Conservation (phyloP, 53 echinoderm and acorn worm species). For the Glandiceps talaboti region DNA sequence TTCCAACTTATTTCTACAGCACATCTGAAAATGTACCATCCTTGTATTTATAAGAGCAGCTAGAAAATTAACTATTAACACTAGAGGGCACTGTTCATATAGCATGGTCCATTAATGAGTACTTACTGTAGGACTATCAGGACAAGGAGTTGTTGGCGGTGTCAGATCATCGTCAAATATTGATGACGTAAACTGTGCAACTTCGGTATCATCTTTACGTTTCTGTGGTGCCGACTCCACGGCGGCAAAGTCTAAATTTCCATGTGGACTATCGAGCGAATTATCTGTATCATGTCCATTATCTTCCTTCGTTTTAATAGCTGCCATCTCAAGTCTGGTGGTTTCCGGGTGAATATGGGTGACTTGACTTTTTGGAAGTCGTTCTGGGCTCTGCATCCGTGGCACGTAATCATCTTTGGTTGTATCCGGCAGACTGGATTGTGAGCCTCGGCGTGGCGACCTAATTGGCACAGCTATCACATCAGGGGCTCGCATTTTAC, state of each 20-base stretch:
- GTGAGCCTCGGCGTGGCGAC: background rate
- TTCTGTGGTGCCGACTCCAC: background rate
- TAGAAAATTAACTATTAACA: too few relatives aligned
- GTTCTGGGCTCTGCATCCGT: background rate
- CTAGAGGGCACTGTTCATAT: too few relatives aligned
- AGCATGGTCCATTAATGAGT: background rate
- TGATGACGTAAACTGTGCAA: background rate
- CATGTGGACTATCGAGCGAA: background rate
- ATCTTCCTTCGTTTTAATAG: background rate
- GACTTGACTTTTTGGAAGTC: background rate
- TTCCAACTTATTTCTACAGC: too few relatives aligned
- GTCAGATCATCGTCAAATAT: background rate
- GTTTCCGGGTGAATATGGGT: background rate
- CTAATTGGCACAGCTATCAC: background rate
- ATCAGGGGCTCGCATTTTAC: background rate
- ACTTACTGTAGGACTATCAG: background rate
- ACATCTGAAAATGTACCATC: too few relatives aligned
- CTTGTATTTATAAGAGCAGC: too few relatives aligned
- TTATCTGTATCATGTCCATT: background rate
- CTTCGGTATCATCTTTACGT: background rate
- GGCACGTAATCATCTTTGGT: background rate
- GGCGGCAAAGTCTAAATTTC: background rate
- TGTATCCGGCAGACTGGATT: background rate
- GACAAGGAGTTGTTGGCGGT: background rate
- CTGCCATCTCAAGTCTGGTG: background rate